A percentile compares a stretch with the other conserved stretches of the same genome.
These are phyloP conservation scores for Drosophila neocordata DNA, from an alignment of 1,140 invertebrate genomes.

Conservation along the genomic window DNA sequence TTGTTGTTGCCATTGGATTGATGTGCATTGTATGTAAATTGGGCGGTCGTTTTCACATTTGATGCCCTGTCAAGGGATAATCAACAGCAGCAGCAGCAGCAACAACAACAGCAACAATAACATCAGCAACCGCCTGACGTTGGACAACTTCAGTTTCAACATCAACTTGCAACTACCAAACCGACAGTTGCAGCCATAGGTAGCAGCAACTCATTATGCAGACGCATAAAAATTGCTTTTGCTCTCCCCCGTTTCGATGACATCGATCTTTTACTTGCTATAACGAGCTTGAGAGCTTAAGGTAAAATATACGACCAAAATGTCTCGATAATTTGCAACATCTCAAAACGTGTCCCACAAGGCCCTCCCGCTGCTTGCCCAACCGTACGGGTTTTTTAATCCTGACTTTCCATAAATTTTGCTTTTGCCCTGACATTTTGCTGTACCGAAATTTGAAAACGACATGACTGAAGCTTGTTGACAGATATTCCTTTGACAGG, in stretches of 20 bases:
- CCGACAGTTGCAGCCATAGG: constrained; percentile 7
- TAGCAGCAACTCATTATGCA: constrained; percentile 71
- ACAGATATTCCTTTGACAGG: constrained; percentile 75
- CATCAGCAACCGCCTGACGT: constrained; percentile 43
- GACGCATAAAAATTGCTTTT: constrained; percentile 67
- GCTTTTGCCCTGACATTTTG: constrained; percentile 39
- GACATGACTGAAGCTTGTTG: constrained; percentile 65
- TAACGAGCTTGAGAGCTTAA: constrained; percentile 63
- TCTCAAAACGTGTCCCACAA: constrained; percentile 25
- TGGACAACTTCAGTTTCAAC: constrained; percentile 41
- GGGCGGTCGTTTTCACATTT: constrained; percentile 79
- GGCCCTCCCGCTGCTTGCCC: neutral
- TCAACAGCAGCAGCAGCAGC: constrained; percentile 61
- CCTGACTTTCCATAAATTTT: constrained; percentile 39
- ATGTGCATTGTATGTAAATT: constrained; percentile 81
- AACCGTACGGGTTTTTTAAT: neutral
- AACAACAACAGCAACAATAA: constrained; percentile 5
- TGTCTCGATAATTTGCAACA: constrained; percentile 63
- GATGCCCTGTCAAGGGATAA: constrained; percentile 81
- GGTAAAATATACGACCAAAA: constrained; percentile 59
- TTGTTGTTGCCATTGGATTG: constrained; percentile 62
- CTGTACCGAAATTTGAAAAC: constrained; percentile 70
- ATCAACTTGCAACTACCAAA: constrained; percentile 27
- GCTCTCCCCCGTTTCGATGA: constrained; percentile 29
- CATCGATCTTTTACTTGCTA: constrained; percentile 33